Conservation (phyloP, 2,113 vertebrate species). For the Hucho hucho region DNA sequence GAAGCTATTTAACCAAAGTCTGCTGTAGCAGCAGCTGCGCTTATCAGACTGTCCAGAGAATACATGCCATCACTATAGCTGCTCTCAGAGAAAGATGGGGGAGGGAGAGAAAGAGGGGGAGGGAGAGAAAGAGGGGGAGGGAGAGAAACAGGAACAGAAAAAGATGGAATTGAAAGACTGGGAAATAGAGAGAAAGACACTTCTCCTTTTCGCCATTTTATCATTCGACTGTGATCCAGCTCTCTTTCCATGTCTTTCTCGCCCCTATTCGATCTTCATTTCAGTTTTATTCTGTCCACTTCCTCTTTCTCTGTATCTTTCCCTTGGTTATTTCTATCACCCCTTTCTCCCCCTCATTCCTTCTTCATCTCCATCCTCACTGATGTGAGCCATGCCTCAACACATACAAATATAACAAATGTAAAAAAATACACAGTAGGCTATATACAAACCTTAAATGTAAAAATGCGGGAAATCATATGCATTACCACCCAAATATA, state of each 20-base stretch:
- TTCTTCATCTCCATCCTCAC: background rate
- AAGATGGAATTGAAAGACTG: slow-evolving; percentile 54
- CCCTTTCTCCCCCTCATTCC: background rate
- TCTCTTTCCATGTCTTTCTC: slow-evolving; percentile 25
- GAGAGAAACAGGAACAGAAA: slow-evolving; percentile 11
- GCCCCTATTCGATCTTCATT: slow-evolving; percentile 27
- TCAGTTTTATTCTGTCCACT: background rate
- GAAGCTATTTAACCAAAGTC: slow-evolving; percentile 56
- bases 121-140: slow-evolving; percentile 1
- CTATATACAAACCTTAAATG: background rate
- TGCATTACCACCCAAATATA: background rate
- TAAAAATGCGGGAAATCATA: too few relatives aligned
- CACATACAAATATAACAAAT: slow-evolving; percentile 42
- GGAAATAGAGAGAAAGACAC: slow-evolving; percentile 47
- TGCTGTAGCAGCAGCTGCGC: slow-evolving; percentile 38
- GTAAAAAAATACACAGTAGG: background rate
- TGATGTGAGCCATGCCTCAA: slow-evolving; percentile 1
- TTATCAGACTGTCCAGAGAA: slow-evolving; percentile 55
- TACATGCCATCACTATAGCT: slow-evolving; percentile 47
- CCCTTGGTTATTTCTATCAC: background rate
- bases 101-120: slow-evolving; percentile 15
- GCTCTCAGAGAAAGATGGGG: slow-evolving; percentile 20
- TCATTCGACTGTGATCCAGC: background rate
- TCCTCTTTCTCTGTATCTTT: background rate
- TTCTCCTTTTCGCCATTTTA: slow-evolving; percentile 52